Conservation (phyloP, 1,140 invertebrate species). For the Habropoda laboriosa region DNA sequence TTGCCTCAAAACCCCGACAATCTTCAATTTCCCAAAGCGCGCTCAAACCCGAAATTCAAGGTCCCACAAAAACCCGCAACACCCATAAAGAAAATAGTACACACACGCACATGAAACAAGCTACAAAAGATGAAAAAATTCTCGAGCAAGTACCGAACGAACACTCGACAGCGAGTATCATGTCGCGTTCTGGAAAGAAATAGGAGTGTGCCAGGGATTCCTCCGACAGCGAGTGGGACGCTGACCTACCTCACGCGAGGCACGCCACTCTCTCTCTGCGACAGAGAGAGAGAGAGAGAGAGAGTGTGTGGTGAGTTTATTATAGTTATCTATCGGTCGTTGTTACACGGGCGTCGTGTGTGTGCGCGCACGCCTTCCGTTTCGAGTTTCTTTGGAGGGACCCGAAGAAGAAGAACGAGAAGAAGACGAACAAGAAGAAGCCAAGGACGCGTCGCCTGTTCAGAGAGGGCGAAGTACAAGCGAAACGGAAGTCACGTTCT, state of each 20-base stretch:
- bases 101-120: too few relatives aligned
- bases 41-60: too few relatives aligned
- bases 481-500: slow-evolving; percentile 38
- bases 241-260: slow-evolving; percentile 63
- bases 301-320: slow-evolving; percentile 41
- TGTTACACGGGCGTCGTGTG: slow-evolving; percentile 40
- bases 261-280: slow-evolving; percentile 18
- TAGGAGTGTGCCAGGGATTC: slow-evolving; percentile 38
- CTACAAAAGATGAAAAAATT: too few relatives aligned
- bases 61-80: too few relatives aligned
- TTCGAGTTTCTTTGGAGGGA: slow-evolving; percentile 41
- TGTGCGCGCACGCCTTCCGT: slow-evolving; percentile 30
- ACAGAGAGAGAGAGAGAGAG: neutral
- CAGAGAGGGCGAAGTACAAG: neutral
- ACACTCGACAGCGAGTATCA: neutral
- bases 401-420: neutral
- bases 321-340: slow-evolving; percentile 61
- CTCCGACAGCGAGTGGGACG: slow-evolving; percentile 32
- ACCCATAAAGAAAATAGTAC: too few relatives aligned
- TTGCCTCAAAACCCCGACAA: too few relatives aligned
- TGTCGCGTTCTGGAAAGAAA: slow-evolving; percentile 24
- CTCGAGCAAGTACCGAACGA: too few relatives aligned
- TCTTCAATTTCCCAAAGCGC: too few relatives aligned
- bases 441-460: slow-evolving; percentile 31
- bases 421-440: too few relatives aligned